Evolutionary conservation across 2,888 invertebrate species (phyloP).

Genomic region (Cheilosia variabilis): DNA sequence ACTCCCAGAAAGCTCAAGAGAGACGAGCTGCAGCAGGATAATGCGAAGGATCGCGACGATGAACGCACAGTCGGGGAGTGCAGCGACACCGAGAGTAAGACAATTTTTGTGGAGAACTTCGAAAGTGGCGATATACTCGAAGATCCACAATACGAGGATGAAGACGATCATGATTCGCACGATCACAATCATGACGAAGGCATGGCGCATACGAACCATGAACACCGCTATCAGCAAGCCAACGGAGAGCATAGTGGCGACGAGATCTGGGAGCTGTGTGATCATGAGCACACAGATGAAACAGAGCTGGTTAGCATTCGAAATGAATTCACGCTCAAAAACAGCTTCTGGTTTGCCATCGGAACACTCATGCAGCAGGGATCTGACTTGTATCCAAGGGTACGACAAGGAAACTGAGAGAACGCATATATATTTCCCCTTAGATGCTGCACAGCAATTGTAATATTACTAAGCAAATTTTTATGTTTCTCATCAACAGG

Average conservation of each 20-base stretch:
- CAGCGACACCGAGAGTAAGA: slow-evolving; percentile 65
- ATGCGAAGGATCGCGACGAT: not conserved
- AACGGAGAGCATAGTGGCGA: slow-evolving; percentile 25
- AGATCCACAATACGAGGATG: slow-evolving; percentile 23
- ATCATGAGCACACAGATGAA: slow-evolving; percentile 76
- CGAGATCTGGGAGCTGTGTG: slow-evolving; percentile 53
- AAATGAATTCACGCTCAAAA: slow-evolving; percentile 93
- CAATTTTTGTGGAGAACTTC: slow-evolving; percentile 49
- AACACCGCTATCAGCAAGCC: not conserved
- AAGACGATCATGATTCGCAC: slow-evolving; percentile 2
- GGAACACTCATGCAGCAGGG: slow-evolving; percentile 98
- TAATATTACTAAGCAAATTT: slow-evolving; percentile 36
- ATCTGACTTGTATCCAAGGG: slow-evolving; percentile 96
- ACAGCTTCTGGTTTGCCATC: slow-evolving; percentile 98
- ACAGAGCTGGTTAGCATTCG: slow-evolving; percentile 84
- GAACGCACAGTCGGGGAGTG: slow-evolving; percentile 18
- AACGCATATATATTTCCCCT: slow-evolving; percentile 58
- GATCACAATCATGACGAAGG: slow-evolving; percentile 1
- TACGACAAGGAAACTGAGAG: slow-evolving; percentile 79
- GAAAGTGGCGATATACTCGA: slow-evolving; percentile 28
- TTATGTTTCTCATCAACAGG: slow-evolving; percentile 84
- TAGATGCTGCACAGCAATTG: not conserved
- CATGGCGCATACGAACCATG: not conserved
- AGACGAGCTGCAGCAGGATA: not conserved
- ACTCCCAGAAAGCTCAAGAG: not conserved